Evolutionary conservation across 2,888 invertebrate species (phyloP), one percentile per base, ranked within the genome.

Genomic region (Temnothorax ravouxi): DNA sequence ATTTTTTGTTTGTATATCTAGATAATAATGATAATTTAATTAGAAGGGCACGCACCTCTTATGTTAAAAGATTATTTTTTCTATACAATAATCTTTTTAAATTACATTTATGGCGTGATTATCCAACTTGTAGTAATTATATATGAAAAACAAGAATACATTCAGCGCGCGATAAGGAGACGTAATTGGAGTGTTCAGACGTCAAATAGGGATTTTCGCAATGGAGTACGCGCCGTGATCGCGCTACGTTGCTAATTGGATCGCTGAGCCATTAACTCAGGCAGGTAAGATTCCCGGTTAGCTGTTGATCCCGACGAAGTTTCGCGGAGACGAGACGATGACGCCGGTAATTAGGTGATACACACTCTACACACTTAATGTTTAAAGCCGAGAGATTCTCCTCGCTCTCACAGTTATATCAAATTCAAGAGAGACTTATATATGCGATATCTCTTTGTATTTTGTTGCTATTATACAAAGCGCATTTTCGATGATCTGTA

Each of bases 231-330:
- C 80, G 71, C 59, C 61, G 67, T 77, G 87, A 88, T 84, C 59
- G 61, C 77, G 71, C 79, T 86, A 75, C 66, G 77, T 88, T 75
- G 76, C 87, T 88, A 85, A 88, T 88, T 88, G 85, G 84, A 84
- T 82, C 72, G 87, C 54, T 72, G 67, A 41, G 79, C 89, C 81
- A 88, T 87, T 88, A 88, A 88, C 83, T 87, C 81, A 72, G 72
- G 67, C 41, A 79, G 69, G 71, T 75, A 66, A 86, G 87, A 88
- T 84, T 84, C 88, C 69, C 61, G 87, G 88, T 59, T 86, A 88
- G 72, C 74, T 83, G 87, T 86, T 82, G 87, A 86, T 88, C 66
- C 75, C 61, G 29, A 62, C 77, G 69, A 86, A 87, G 74, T 87
- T 83, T 72, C 80, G 64, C 52, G 75, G 56, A 75, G 75, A 50